Base-by-base conservation (phyloP, 2,888 invertebrate genomes). In the Diplolepis rosae region DNA sequence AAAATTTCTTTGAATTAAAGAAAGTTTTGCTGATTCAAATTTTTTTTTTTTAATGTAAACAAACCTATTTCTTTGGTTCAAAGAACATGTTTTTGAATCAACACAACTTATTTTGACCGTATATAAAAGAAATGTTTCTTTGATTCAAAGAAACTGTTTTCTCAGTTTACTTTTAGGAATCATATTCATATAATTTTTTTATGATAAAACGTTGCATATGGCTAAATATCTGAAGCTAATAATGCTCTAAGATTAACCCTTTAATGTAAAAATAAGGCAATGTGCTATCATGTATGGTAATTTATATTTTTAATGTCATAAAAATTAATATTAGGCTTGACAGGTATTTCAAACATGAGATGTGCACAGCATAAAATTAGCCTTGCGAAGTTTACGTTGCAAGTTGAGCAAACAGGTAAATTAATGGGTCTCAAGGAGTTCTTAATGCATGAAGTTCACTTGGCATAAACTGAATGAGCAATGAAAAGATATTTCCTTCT, bases 321-420 rank as follows among this genome's bases (percentile, higher is more conserved):
- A 61, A 61, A 13, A 39, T 39, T 13, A 39, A 39, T 24, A 61
- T 61, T 24, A 39, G 39, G 24, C 39, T 39, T 24, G 22, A n/a
- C 24, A 61, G 24, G 24, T 3, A 61, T 61, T 39, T 39, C 39
- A 61, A 61, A 35, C 61, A 35, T 61, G 24, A 39, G 35, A 35
- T n/a, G 39, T 35, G 35, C n/a, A 35, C 22, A n/a, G n/a, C 61
- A 39, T 22, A 61, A 61, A 22, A 35, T 5, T 61, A 61, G 24
- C 61, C 35, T 39, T 61, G 61, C 22, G 39, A 9, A 39, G 35
- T 56, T n/a, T 5, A 13, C 13, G 1, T 24, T 35, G 35, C 24
- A 61, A 61, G 35, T 39, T 5, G n/a, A 35, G 22, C 39, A 61
- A 24, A 61, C 13, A 61, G 4, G n/a, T 39, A 24, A 61, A 24